Conservation (phyloP, 2,888 invertebrate genomes). For the Diarsia mendica region DNA sequence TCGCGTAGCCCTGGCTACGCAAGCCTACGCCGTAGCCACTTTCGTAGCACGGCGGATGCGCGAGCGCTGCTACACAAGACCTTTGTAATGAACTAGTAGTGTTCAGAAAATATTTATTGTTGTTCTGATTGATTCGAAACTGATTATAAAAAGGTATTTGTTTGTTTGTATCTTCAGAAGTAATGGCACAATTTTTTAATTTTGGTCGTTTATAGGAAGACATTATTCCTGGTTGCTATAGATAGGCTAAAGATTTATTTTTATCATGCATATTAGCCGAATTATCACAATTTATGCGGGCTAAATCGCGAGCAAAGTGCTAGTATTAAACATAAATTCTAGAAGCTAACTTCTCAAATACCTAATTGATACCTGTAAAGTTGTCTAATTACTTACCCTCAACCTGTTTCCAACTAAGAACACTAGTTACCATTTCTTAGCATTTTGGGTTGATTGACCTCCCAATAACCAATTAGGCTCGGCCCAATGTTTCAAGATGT, state of each 20-base stretch:
- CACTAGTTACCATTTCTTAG: conserved; percentile 10
- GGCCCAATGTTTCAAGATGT: conserved; percentile 33
- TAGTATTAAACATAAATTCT: too few species aligned
- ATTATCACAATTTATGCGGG: too few species aligned
- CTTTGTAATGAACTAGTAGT: background rate
- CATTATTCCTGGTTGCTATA: too few species aligned
- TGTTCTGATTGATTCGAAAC: too few species aligned
- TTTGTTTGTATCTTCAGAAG: too few species aligned
- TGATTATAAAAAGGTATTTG: too few species aligned
- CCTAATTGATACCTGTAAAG: background rate
- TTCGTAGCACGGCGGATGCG: conserved; percentile 28
- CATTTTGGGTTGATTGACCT: conserved; percentile 24
- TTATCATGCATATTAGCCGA: too few species aligned
- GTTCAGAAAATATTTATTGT: background rate
- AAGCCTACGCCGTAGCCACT: conserved; percentile 44
- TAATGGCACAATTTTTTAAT: too few species aligned
- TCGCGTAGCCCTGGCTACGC: conserved; percentile 26
- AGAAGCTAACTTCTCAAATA: background rate
- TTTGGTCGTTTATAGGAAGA: too few species aligned
- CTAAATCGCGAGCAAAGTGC: too few species aligned
- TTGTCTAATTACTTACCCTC: background rate
- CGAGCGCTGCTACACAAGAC: background rate
- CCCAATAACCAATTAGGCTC: conserved; percentile 41
- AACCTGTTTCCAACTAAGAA: conserved; percentile 9
- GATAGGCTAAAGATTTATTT: too few species aligned